These are phyloP conservation scores for Montipora sp. DNA, from an alignment of 64 coral and sea anemone species.

Conservation along the genomic window DNA sequence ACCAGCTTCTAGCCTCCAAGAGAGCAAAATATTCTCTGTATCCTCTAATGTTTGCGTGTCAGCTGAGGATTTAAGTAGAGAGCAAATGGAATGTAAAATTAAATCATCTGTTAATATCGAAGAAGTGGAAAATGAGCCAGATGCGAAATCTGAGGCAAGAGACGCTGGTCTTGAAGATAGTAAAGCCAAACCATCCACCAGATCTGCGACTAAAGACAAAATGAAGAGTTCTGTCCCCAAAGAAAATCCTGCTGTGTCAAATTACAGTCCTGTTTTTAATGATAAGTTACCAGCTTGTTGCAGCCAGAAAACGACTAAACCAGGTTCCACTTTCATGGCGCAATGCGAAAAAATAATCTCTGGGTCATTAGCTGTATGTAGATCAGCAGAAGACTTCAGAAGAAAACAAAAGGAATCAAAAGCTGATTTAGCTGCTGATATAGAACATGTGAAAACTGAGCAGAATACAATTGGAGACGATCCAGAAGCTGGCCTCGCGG, in stretches of 20 bases:
- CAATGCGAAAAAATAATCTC: too few species aligned
- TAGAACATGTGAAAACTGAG: too few species aligned
- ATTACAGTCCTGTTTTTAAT: too few species aligned
- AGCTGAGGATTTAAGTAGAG: neutral
- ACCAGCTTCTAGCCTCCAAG: neutral
- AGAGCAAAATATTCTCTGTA: neutral
- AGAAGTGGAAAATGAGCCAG: neutral
- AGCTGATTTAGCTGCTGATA: too few species aligned
- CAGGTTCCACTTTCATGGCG: too few species aligned
- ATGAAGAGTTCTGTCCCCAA: neutral
- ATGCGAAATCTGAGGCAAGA: neutral
- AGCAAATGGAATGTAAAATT: neutral
- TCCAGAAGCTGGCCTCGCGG: neutral
- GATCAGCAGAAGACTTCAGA: neutral
- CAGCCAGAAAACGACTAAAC: too few species aligned
- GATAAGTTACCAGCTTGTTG: too few species aligned
- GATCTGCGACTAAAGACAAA: neutral
- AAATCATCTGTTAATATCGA: neutral
- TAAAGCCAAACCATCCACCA: neutral
- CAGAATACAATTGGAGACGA: neutral
- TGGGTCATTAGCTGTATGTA: neutral
- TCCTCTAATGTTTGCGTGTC: neutral
- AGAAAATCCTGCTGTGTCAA: neutral
- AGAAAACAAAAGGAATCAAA: too few species aligned
- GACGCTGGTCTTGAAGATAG: neutral